Base-by-base conservation (phyloP, 2,797 vertebrate genomes). In the Fratercula arctica region DNA sequence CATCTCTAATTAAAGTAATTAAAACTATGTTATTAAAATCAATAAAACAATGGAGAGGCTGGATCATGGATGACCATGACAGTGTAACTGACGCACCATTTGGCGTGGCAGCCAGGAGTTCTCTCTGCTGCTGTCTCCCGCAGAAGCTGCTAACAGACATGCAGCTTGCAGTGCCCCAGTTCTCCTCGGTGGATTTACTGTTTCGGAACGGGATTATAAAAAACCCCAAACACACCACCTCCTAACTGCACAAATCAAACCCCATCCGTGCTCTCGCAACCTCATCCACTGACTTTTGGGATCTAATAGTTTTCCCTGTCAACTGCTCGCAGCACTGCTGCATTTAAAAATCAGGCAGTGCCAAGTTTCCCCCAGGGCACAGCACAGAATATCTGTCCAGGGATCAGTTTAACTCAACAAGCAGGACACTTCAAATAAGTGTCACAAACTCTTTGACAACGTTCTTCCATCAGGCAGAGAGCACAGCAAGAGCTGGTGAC, bases 401-500 rank as follows among this genome's bases (percentile, higher is more conserved):
- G 85, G 50, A 88, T 57, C 68, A 43, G 33, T 73, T 93, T 78
- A 93, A 66, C 1, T 79, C 8, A 2, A 83, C 5, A 35, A 69
- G 63, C 26, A 87, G 50, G n/a, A 57, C 46, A 33, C 29, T 11
- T 60, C 17, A 23, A 48, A 7, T 48, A 75, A 76, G 69, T 23
- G 37, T 53, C 53, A 66, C 46, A 85, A 50, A 51, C 4, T 16
- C 53, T 61, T 51, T 1, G 3, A 51, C 26, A 70, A 80, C n/a
- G 50, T 37, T 85, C 48, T 45, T 84, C 41, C 4, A 2, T 41
- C 61, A 68, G 60, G 48, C 51, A 94, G 56, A 68, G 29, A 83
- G 68, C 43, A 59, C 39, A 95, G 75, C 75, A 92, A 70, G 39
- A 91, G 76, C 35, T 85, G 41, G 39, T 39, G 91, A 61, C 53